Percentiles rank a stretch among this genome's conserved stretches.
Evolutionary conservation across 2,113 vertebrate genomes (phyloP).

Genomic region (Reinhardtius hippoglossoides): DNA sequence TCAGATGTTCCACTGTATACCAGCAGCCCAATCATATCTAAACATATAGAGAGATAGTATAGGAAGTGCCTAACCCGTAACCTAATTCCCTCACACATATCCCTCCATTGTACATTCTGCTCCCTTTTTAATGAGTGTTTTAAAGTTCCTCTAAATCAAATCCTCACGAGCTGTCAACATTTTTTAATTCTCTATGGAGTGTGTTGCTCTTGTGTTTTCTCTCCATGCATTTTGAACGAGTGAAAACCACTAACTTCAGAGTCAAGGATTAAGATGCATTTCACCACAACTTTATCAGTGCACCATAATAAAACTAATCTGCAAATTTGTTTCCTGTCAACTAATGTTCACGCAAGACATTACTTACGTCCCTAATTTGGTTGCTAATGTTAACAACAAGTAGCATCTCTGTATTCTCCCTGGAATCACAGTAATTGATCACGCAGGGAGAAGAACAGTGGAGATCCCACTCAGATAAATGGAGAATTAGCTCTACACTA

Average conservation of each 20-base stretch:
- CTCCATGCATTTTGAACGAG: not conserved
- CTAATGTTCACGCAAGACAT: too few relatives aligned
- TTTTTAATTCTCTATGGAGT: not conserved
- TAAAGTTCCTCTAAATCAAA: not conserved
- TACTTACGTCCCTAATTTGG: not conserved
- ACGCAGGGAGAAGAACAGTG: not conserved
- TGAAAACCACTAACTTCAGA: not conserved
- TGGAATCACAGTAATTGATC: slow-evolving; percentile 25
- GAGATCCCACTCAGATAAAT: not conserved
- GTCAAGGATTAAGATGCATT: not conserved
- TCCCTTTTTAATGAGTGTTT: not conserved
- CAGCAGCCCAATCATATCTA: not conserved
- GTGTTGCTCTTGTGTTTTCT: not conserved
- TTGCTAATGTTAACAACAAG: slow-evolving; percentile 4
- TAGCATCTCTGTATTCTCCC: slow-evolving; percentile 17
- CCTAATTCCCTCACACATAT: not conserved
- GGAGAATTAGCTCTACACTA: not conserved
- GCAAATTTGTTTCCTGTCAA: not conserved
- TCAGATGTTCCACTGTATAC: not conserved
- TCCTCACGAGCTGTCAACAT: not conserved
- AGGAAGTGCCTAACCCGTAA: too few relatives aligned
- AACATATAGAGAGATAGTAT: not conserved
- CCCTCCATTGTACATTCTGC: not conserved
- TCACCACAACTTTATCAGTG: too few relatives aligned
- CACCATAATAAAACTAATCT: not conserved